Conservation (phyloP, 2,797 vertebrate genomes). For the Myioborus melanocephalus region DNA sequence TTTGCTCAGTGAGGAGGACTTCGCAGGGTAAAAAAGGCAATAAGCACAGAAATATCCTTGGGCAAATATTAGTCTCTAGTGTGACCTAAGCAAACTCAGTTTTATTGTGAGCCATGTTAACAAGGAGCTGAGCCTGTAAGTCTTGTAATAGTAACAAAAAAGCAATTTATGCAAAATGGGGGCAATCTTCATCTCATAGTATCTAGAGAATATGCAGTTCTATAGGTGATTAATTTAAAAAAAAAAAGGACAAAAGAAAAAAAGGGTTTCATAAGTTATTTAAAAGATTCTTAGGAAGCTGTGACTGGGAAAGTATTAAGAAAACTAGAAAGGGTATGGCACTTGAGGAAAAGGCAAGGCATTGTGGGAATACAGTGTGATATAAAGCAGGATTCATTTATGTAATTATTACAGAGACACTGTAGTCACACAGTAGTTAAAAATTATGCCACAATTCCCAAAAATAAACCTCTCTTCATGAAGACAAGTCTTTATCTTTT, state of each 20-base stretch:
- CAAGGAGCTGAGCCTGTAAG: slow-evolving; percentile 18
- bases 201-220: slow-evolving; percentile 26
- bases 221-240: slow-evolving; percentile 6
- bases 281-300: background rate
- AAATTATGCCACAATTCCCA: background rate
- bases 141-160: slow-evolving; percentile 26
- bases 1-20: background rate
- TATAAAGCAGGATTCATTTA: background rate
- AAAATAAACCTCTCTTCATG: background rate
- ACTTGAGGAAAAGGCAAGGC: background rate
- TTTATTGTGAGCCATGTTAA: slow-evolving; percentile 35
- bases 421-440: background rate
- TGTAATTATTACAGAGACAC: background rate
- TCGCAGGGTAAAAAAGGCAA: background rate
- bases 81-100: slow-evolving; percentile 29
- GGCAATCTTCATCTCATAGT: background rate
- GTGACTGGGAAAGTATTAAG: background rate
- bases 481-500: background rate
- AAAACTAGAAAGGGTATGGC: background rate
- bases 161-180: slow-evolving; percentile 47
- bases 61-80: slow-evolving; percentile 9
- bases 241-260: background rate
- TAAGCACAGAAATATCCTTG: slow-evolving; percentile 31
- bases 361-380: background rate
- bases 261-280: slow-evolving; percentile 7